Evolutionary conservation across 2,888 invertebrate species (phyloP), one percentile per base, ranked within the genome.

Genomic region (Lucinisca nassula): DNA sequence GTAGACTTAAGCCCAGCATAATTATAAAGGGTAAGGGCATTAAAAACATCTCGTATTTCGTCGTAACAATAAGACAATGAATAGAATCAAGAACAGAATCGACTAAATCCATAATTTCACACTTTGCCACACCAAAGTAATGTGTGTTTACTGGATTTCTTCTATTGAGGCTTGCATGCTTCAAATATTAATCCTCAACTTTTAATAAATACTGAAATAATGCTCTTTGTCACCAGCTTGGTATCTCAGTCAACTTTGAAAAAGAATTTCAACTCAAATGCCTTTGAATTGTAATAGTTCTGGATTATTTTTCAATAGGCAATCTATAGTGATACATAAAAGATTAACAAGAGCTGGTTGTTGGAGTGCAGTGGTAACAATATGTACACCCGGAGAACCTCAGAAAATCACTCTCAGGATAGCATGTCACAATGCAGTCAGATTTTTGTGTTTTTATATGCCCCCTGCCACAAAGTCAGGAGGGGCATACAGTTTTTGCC

Each of bases 1-100:
- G 67, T 67, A 67, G 67, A 67, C 67, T 67, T 67, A 67, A 67
- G 67, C 67, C 35, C 67, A 67, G 67, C 35, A 35, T 67, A 67
- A 67, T 67, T 67, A 67, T 67, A 67, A 67, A 35, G 67, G 67
- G 35, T 21, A 4, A 35, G 67, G 67, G 67, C 32, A 67, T 67
- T 67, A 67, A 67, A 67, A 67, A 67, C 67, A 67, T 67, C 67
- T 67, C 8, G 35, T 67, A 67, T 67, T 67, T 67, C 67, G 17
- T 67, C 67, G 4, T 35, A 67, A 67, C 67, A 67, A 67, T 67
- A 67, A 67, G 67, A 67, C 67, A 67, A 67, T 67, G 67, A 67
- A 67, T 67, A 67, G 67, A 6, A 35, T 8, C 32, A 35, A 67
- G 67, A 67, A 67, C 35, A 67, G 67, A 67, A 67, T 17, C 67